Conservation (phyloP, 2,113 vertebrate genomes). For the Chaetodon auriga region DNA sequence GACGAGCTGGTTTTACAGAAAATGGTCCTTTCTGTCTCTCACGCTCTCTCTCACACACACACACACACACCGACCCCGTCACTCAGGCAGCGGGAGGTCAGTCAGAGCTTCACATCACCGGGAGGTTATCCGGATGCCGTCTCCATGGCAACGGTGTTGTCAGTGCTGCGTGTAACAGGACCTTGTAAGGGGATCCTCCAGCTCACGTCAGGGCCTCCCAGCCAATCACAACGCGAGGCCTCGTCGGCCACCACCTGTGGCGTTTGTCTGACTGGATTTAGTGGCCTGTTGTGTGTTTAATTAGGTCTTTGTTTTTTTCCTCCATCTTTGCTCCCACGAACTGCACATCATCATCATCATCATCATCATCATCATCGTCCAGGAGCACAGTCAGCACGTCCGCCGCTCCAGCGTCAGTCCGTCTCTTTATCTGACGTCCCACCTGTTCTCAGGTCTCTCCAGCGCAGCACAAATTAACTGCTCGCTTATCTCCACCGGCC, state of each 20-base stretch:
- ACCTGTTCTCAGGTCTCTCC: constrained; percentile 44
- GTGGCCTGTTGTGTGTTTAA: constrained; percentile 14
- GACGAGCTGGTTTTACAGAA: neutral
- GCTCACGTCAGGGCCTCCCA: constrained; percentile 18
- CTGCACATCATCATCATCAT: constrained; percentile 13
- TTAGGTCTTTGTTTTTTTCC: neutral
- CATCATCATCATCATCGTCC: constrained; percentile 17
- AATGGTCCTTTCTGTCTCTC: neutral
- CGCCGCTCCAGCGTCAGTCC: neutral
- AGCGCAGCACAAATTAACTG: constrained; percentile 36
- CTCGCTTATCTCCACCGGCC: constrained; percentile 48
- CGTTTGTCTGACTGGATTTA: constrained; percentile 28
- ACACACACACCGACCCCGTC: neutral
- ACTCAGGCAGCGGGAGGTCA: constrained; percentile 26
- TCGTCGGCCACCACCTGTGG: constrained; percentile 13
- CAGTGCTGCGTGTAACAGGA: constrained; percentile 44
- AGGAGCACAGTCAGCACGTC: constrained; percentile 8
- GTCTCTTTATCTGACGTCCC: constrained; percentile 47
- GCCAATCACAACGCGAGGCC: constrained; percentile 24
- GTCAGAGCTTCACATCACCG: constrained; percentile 28
- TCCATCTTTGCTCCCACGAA: neutral
- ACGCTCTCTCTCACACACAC: neutral
- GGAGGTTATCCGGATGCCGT: constrained; percentile 47
- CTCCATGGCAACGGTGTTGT: constrained; percentile 55
- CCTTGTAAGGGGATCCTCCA: constrained; percentile 56